phyloP scores from a whole-genome alignment of 2,113 vertebrate species.

The Noturus placidus region DNA sequence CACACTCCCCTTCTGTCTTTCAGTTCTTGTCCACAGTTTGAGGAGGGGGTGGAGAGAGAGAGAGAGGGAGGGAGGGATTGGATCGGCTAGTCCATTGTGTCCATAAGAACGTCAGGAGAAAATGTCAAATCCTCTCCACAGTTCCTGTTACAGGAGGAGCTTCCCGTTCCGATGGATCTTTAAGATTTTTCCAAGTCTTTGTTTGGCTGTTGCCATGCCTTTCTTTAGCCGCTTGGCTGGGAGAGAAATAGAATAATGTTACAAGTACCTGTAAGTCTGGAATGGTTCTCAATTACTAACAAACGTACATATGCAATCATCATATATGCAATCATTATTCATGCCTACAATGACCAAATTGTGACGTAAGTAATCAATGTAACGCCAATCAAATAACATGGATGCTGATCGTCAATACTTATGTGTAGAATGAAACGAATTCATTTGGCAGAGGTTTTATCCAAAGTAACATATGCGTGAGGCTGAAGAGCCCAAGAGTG shows the following conservation, averaged over 20 bases:
- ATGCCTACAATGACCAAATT: not conserved
- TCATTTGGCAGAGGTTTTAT: not conserved
- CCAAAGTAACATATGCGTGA: not conserved
- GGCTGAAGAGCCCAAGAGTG: not conserved
- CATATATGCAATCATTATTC: not conserved
- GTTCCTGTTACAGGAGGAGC: conserved; percentile 87
- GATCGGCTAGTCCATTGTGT: conserved; percentile 65
- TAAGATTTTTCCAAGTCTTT: conserved; percentile 99
- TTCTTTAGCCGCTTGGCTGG: conserved; percentile 97
- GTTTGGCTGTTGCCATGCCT: conserved; percentile 99
- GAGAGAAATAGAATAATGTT: conserved; percentile 42
- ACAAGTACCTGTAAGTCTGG: conserved; percentile 11
- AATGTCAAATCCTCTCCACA: conserved; percentile 63
- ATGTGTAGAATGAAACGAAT: too few species aligned
- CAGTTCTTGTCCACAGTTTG: conserved; percentile 57
- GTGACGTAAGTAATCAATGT: too few species aligned
- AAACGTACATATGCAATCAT: too few species aligned
- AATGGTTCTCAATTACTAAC: not conserved
- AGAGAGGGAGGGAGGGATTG: conserved; percentile 46
- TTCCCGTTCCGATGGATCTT: conserved; percentile 99
- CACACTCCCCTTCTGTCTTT: conserved; percentile 62
- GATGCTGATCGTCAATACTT: not conserved
- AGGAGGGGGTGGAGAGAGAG: conserved; percentile 39
- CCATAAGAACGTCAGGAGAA: conserved; percentile 68
- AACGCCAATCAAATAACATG: not conserved